Conservation (phyloP, 1,140 invertebrate genomes). For the Stegodyphus dumicola region DNA sequence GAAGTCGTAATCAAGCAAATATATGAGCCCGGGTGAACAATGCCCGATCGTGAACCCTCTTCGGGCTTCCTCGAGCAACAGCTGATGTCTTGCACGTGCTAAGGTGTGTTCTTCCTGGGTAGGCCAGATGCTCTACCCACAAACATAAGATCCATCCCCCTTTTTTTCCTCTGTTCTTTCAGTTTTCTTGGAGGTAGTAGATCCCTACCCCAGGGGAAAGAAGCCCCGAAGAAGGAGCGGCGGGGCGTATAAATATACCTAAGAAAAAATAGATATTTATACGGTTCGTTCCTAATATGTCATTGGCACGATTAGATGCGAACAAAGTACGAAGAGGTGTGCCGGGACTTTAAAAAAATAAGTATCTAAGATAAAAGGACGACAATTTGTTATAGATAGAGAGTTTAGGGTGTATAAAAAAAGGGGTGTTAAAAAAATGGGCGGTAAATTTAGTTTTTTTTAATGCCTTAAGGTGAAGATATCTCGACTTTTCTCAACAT, state of each 20-base stretch:
- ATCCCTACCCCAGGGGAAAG: constrained; percentile 40
- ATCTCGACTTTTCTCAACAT: no score
- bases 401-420: no score
- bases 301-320: constrained; percentile 15
- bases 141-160: constrained; percentile 28
- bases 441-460: no score
- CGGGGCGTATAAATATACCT: constrained; percentile 7
- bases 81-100: constrained; percentile 49
- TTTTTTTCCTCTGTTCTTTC: not conserved
- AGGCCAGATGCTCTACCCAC: constrained; percentile 43
- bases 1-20: no score
- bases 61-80: not conserved
- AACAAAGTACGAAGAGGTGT: no score
- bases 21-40: no score
- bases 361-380: no score
- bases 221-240: constrained; percentile 21
- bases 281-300: constrained; percentile 48
- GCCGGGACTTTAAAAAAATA: no score
- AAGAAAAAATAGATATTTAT: constrained; percentile 46
- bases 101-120: constrained; percentile 51
- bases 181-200: constrained; percentile 40
- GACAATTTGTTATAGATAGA: no score
- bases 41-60: no score
- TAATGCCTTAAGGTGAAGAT: no score
- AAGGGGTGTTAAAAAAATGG: no score